These are phyloP conservation scores for Siniperca scherzeri DNA, from an alignment of 2,797 vertebrate genomes.

Conservation along the genomic window DNA sequence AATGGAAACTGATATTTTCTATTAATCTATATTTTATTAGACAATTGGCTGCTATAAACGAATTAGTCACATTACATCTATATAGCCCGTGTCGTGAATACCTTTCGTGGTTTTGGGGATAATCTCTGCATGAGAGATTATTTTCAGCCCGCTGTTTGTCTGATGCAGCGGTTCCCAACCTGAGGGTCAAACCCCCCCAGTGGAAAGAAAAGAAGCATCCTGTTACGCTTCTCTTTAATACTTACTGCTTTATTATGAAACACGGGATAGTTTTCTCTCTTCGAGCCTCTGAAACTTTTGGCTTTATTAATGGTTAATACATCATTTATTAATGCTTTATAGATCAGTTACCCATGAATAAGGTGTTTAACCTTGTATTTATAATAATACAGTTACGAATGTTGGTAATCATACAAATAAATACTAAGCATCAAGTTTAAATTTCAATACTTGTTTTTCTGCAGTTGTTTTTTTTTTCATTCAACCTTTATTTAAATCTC, in stretches of 20 bases:
- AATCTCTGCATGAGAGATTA: constrained; percentile 40
- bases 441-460: too few relatives aligned
- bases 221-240: too few relatives aligned
- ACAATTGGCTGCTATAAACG: constrained; percentile 53
- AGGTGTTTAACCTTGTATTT: too few relatives aligned
- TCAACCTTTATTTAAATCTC: too few relatives aligned
- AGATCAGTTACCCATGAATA: too few relatives aligned
- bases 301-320: neutral
- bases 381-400: too few relatives aligned
- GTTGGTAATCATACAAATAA: too few relatives aligned
- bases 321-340: neutral
- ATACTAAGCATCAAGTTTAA: too few relatives aligned
- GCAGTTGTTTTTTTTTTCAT: too few relatives aligned
- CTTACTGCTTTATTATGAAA: neutral
- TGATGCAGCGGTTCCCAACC: neutral
- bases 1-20: constrained; percentile 59
- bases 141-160: constrained; percentile 13
- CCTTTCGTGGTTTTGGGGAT: constrained; percentile 44
- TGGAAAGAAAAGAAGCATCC: neutral
- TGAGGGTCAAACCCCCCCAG: neutral
- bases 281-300: neutral
- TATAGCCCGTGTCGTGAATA: constrained; percentile 43
- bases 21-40: constrained; percentile 60
- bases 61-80: constrained; percentile 52
- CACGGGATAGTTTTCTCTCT: neutral